Evolutionary conservation across 1,140 invertebrate genomes (phyloP).

Genomic region (Procambarus virginalis): DNA sequence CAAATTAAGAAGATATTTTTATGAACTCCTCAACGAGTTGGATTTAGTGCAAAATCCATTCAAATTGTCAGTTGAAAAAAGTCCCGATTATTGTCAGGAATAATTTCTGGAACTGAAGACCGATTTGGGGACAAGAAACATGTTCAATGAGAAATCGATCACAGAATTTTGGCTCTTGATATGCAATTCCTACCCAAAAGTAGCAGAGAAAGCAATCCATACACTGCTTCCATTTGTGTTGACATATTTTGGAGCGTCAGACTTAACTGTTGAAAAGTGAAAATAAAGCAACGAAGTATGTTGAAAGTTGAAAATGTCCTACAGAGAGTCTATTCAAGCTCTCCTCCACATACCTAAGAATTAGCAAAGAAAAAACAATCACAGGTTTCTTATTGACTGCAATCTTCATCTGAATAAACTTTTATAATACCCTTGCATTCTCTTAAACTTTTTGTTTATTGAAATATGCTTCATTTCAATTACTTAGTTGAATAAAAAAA

Average conservation of each 20-base stretch:
- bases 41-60: constrained; percentile 18
- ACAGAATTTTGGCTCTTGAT: constrained; percentile 37
- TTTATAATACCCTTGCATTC: neutral
- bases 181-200: constrained; percentile 36
- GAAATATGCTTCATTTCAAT: no score
- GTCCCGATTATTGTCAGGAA: constrained; percentile 25
- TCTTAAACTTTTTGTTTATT: neutral
- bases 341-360: neutral
- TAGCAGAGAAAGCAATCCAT: constrained; percentile 16
- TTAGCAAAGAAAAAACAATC: constrained; percentile 31
- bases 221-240: constrained; percentile 17
- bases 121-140: constrained; percentile 26
- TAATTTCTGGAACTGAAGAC: constrained; percentile 38
- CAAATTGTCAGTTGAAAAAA: constrained; percentile 31
- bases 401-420: constrained; percentile 13
- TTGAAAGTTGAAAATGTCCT: constrained; percentile 30
- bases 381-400: constrained; percentile 27
- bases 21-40: constrained; percentile 11
- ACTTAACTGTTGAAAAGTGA: constrained; percentile 21
- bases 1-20: constrained; percentile 15
- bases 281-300: constrained; percentile 33
- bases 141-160: constrained; percentile 19
- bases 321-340: constrained; percentile 1
- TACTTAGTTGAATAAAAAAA: no score
- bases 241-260: constrained; percentile 11